Base-by-base conservation (phyloP, 2,113 vertebrate species). In the Daubentonia madagascariensis region DNA sequence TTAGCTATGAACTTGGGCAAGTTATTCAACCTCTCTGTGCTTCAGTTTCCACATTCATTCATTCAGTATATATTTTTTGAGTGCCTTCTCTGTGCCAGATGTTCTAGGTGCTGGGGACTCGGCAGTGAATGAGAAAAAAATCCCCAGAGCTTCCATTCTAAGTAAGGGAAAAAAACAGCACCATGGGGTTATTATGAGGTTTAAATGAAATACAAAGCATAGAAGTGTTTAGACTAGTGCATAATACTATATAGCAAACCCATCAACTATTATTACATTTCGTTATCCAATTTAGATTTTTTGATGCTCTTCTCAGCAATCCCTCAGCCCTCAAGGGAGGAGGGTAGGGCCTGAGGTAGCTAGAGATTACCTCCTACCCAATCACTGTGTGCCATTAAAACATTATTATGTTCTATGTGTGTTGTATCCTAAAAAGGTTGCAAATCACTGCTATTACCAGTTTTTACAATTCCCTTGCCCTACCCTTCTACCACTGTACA, bases 11-110 rank as follows among this genome's bases (percentile, higher is more conserved):
- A n/a, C 59, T 65, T 85, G 54, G 25, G n/a, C 37, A 95, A 72
- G 35, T 54, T 95, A 96, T 18, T 85, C 85, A 84, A 59, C 68
- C 67, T 91, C 32, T 65, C 18, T 61, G 45, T 54, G 65, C 79
- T 95, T 92, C 70, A 95, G 78, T 79, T 95, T 65, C 25, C 73
- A 75, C 48, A 87, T 48, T 94, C 68, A 91, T 54, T 91, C 68
- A 91, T 40, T 84, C 70, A 91, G 59, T 8, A 65, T 50, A 6
- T n/a, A 72, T 67, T 89, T 94, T 37, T 20, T 43, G 50, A 89
- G 84, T 72, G 45, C 40, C 25, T 54, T 76, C 63, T 73, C 68
- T 57, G 48, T 52, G 86, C 67, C 52, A 88, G 54, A 85, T 84
- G 50, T 85, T 88, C 37, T 73, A 61, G 57, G 76, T 72, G 48